These are phyloP conservation scores for Smittia aterrima DNA, from an alignment of 2,888 invertebrate species.

Conservation along the genomic window DNA sequence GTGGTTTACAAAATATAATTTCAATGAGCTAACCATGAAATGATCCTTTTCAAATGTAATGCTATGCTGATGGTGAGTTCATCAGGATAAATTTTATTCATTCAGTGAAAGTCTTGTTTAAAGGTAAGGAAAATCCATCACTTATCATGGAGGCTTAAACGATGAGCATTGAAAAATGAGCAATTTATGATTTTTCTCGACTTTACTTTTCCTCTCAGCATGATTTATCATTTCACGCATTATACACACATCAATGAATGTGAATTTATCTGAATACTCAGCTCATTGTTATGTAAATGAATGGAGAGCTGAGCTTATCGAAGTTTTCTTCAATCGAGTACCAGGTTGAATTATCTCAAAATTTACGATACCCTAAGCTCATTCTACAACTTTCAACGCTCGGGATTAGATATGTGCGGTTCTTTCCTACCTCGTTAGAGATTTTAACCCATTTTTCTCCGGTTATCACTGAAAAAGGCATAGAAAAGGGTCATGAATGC, in stretches of 20 bases:
- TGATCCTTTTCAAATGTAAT: neutral
- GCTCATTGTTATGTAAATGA: neutral
- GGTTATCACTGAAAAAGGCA: neutral
- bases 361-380: too few species aligned
- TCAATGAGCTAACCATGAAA: too few species aligned
- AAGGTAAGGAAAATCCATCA: neutral
- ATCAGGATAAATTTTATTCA: neutral
- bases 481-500: neutral
- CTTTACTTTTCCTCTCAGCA: neutral
- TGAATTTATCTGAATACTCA: neutral
- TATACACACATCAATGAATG: neutral
- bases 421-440: neutral
- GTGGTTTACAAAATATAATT: neutral
- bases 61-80: neutral
- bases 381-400: neutral
- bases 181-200: neutral
- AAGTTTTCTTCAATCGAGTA: too few species aligned
- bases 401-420: neutral
- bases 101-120: neutral
- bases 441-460: neutral
- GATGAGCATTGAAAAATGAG: too few species aligned
- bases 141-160: too few species aligned
- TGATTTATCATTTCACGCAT: conserved; percentile 17
- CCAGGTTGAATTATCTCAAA: too few species aligned
- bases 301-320: neutral